Percentiles rank a stretch among this genome's conserved stretches.
Conservation (phyloP, 2,113 vertebrate genomes). For the Apteryx mantelli region DNA sequence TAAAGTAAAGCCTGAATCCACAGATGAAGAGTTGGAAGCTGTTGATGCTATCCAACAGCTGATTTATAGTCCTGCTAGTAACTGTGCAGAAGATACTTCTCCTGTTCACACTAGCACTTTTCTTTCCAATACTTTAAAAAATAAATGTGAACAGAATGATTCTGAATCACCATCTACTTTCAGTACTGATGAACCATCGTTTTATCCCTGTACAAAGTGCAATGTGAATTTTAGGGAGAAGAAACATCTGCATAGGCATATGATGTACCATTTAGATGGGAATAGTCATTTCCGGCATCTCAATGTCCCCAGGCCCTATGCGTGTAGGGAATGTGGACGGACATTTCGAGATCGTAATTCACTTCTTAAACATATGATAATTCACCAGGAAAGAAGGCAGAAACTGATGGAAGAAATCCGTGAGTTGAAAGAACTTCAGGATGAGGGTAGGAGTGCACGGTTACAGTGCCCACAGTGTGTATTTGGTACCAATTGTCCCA, state of each 20-base stretch:
- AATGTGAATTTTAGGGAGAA: slow-evolving; percentile 94
- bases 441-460: slow-evolving; percentile 82
- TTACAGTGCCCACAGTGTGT: slow-evolving; percentile 84
- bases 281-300: slow-evolving; percentile 91
- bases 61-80: slow-evolving; percentile 82
- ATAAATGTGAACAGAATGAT: slow-evolving; percentile 85
- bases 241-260: slow-evolving; percentile 92
- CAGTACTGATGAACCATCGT: slow-evolving; percentile 86
- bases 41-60: slow-evolving; percentile 82
- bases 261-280: slow-evolving; percentile 98
- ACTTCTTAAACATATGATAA: slow-evolving; percentile 93
- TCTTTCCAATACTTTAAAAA: slow-evolving; percentile 78
- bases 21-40: slow-evolving; percentile 81
- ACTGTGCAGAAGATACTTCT: slow-evolving; percentile 83
- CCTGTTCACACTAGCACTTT: slow-evolving; percentile 85
- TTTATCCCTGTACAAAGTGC: slow-evolving; percentile 92
- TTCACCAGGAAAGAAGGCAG: slow-evolving; percentile 90
- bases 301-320: slow-evolving; percentile 88
- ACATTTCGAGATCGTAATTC: slow-evolving; percentile 92
- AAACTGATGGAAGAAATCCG: slow-evolving; percentile 91
- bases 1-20: slow-evolving; percentile 82
- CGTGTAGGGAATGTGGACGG: slow-evolving; percentile 93
- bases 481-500: slow-evolving; percentile 87
- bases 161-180: slow-evolving; percentile 83
- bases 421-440: slow-evolving; percentile 85